A percentile compares a stretch with the other conserved stretches of the same genome.
phyloP scores from a whole-genome alignment of 2,797 vertebrate species.

The Somateria mollissima region DNA sequence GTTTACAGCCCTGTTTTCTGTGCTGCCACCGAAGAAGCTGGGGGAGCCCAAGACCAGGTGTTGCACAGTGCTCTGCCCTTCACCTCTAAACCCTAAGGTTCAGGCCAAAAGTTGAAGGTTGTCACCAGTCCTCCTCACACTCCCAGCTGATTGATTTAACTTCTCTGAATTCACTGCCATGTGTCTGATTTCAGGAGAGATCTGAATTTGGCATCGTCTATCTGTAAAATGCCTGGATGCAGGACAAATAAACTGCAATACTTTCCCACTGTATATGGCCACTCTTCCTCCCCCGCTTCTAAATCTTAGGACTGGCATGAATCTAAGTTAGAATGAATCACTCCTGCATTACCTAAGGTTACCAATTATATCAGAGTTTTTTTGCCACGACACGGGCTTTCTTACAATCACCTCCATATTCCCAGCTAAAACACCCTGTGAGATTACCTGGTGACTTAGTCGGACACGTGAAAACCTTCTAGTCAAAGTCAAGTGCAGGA shows the following conservation, averaged over 20 bases:
- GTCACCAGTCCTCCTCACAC: neutral
- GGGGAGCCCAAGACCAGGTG: neutral
- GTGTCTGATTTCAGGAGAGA: neutral
- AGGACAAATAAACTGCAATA: neutral
- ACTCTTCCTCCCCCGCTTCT: neutral
- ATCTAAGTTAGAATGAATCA: neutral
- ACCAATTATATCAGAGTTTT: neutral
- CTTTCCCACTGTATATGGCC: rapidly evolving
- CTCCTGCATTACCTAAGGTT: neutral
- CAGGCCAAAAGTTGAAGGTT: neutral
- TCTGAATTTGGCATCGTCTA: neutral
- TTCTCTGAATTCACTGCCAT: neutral
- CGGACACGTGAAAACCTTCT: neutral
- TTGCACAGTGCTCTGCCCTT: neutral
- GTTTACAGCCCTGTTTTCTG: neutral
- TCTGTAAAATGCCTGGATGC: neutral
- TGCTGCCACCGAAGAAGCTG: neutral
- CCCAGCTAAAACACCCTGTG: neutral
- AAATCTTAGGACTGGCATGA: neutral
- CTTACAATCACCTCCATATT: neutral
- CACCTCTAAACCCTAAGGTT: neutral
- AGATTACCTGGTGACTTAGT: neutral
- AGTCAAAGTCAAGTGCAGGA: neutral
- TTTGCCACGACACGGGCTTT: neutral
- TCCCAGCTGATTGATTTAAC: rapidly evolving